These are phyloP conservation scores for Boleophthalmus pectinirostris DNA, from an alignment of 2,113 vertebrate species.

Conservation along the genomic window DNA sequence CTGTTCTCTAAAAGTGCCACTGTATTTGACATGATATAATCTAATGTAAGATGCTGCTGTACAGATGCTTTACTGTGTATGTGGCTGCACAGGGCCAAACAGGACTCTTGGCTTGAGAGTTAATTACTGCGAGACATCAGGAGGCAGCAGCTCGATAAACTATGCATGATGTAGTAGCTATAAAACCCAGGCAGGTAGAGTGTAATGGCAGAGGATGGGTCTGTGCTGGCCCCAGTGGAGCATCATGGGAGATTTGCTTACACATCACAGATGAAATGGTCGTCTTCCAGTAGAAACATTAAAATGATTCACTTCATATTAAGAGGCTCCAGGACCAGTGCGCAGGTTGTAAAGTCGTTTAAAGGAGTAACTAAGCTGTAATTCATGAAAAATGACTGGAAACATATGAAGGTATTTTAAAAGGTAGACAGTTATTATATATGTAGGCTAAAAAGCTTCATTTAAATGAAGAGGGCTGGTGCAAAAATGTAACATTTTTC, in stretches of 20 bases:
- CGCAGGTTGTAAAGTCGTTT: conserved; percentile 39
- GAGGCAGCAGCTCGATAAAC: conserved; percentile 76
- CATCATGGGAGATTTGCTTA: conserved; percentile 69
- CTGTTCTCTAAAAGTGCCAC: conserved; percentile 75
- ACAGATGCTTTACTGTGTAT: conserved; percentile 59
- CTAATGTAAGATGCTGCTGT: conserved; percentile 61
- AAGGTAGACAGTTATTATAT: background rate
- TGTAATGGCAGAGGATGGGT: conserved; percentile 68
- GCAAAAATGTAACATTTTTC: background rate
- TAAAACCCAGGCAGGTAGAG: conserved; percentile 68
- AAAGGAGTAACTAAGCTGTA: conserved; percentile 25
- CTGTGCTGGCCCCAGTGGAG: conserved; percentile 51
- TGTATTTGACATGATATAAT: conserved; percentile 76
- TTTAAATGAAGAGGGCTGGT: background rate
- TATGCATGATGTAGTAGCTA: conserved; percentile 76
- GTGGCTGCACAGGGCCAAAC: conserved; percentile 73
- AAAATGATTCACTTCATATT: conserved; percentile 62
- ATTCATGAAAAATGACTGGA: conserved; percentile 39
- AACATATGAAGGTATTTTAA: conserved; percentile 21
- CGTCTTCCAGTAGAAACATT: conserved; percentile 64
- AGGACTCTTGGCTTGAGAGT: conserved; percentile 71
- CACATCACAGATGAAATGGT: conserved; percentile 72
- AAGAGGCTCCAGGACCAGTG: conserved; percentile 31
- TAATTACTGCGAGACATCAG: conserved; percentile 80
- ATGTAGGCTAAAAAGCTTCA: background rate